Percentiles rank a stretch among this genome's conserved stretches.
phyloP scores from a whole-genome alignment of 1,140 invertebrate genomes.

The Drosophila seguyi region DNA sequence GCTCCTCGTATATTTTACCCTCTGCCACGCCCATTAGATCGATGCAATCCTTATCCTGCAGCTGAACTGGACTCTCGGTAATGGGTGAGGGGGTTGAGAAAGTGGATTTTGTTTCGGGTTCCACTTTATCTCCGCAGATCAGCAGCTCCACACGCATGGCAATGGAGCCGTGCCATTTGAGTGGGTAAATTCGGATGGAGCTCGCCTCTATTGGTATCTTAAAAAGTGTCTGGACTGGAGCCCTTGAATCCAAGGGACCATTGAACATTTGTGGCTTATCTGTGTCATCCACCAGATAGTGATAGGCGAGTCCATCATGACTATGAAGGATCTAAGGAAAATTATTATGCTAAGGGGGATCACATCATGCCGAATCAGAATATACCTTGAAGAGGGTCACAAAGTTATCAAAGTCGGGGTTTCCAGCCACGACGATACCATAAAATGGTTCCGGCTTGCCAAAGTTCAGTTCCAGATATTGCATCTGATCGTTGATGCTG shows the following conservation, averaged over 20 bases:
- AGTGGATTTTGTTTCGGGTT: conserved; percentile 1
- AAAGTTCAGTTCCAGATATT: conserved; percentile 91
- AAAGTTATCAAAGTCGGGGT: conserved; percentile 88
- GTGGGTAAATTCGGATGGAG: conserved; percentile 89
- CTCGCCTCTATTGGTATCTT: conserved; percentile 90
- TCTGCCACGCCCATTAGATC: conserved; percentile 89
- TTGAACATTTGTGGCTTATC: conserved; percentile 88
- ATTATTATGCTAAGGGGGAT: background rate
- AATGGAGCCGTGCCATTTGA: conserved; percentile 91
- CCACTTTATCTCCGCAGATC: conserved; percentile 87
- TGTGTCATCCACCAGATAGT: conserved; percentile 85
- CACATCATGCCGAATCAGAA: background rate
- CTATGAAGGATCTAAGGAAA: conserved; percentile 88
- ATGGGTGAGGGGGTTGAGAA: conserved; percentile 33
- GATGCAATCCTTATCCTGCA: conserved; percentile 85
- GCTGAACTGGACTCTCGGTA: conserved; percentile 47
- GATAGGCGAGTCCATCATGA: conserved; percentile 87
- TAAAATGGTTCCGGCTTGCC: conserved; percentile 88
- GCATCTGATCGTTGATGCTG: conserved; percentile 86
- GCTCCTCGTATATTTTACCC: conserved; percentile 86
- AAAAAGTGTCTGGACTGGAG: conserved; percentile 88
- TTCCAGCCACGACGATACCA: conserved; percentile 90
- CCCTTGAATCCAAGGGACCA: conserved; percentile 89
- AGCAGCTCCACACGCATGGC: conserved; percentile 91
- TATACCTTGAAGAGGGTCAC: conserved; percentile 90